Base-by-base conservation (phyloP, 2,797 vertebrate species). In the Euphonia xanthogaster region DNA sequence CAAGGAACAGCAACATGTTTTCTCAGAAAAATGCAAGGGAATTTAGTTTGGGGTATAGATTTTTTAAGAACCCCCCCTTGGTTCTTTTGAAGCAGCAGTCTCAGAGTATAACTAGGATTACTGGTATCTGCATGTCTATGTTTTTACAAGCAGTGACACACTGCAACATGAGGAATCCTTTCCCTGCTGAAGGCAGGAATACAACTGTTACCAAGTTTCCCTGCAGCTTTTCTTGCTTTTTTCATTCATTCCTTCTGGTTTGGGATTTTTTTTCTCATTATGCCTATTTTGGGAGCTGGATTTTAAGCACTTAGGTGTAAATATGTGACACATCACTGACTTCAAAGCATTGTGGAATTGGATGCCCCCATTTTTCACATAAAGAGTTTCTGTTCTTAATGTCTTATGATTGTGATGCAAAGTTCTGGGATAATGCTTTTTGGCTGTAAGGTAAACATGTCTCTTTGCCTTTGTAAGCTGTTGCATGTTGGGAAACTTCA, bases 401-500 rank as follows among this genome's bases (percentile, higher is more conserved):
- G 97, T 98, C 97, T 98, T 96, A 91, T 95, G 90, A 94, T 96
- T 98, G 98, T 98, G 97, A 98, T 98, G 98, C 98, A 0, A 96
- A 97, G 94, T 97, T 96, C 97, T 97, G 98, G 97, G 98, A 98
- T 95, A 95, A 97, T 97, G 97, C 98, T 98, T 98, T 97, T 98
- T 98, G 98, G 98, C 98, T 98, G 98, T 98, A 98, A 98, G 97
- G 97, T 98, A 97, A 97, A 98, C 93, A 94, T 97, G 97, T 97
- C 97, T 98, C 96, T 96, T 83, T 98, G 98, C 98, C 98, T 98
- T 97, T 91, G 98, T 98, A 98, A 98, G 98, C 98, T 98, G 98
- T 98, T 98, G 98, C 98, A 98, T 98, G 98, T 98, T 97, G 98
- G 97, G 97, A 98, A 97, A 97, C 97, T 97, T 98, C 98, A 98